Percentiles rank a stretch among this genome's conserved stretches.
Evolutionary conservation across 2,797 vertebrate species (phyloP).

Genomic region (Lepilemur septentrionalis): DNA sequence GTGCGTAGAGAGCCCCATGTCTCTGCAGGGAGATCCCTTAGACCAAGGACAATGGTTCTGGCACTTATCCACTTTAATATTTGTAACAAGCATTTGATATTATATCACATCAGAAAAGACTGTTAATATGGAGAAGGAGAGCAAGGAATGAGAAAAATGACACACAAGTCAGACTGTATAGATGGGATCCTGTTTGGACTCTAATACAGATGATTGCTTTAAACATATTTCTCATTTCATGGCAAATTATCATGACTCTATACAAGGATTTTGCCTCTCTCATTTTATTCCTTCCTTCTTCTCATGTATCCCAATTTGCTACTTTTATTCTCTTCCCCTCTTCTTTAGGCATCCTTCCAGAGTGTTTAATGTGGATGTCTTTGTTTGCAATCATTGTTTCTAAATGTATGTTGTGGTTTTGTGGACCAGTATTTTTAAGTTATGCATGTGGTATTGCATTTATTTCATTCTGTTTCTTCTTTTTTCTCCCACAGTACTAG

Average conservation of each 20-base stretch:
- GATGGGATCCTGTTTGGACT: neutral
- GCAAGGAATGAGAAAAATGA: neutral
- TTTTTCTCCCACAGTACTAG: too few species aligned
- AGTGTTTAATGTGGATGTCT: neutral
- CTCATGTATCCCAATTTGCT: neutral
- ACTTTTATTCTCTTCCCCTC: neutral
- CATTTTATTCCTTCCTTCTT: neutral
- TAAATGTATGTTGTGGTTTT: neutral
- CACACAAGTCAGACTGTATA: neutral
- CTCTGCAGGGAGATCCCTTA: neutral
- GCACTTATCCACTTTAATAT: neutral
- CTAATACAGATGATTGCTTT: neutral
- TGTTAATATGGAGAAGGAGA: neutral
- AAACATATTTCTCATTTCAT: neutral
- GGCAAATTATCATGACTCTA: neutral
- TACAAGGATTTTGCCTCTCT: rapidly evolving
- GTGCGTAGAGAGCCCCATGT: neutral
- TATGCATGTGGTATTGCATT: neutral
- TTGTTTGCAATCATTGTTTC: neutral
- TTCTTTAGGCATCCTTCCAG: neutral
- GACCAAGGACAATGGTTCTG: neutral
- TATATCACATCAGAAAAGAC: neutral
- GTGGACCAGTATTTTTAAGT: neutral
- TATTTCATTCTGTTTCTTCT: neutral
- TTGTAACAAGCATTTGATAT: neutral